Evolutionary conservation across 2,113 vertebrate genomes (phyloP).

Genomic region (Lota lota): DNA sequence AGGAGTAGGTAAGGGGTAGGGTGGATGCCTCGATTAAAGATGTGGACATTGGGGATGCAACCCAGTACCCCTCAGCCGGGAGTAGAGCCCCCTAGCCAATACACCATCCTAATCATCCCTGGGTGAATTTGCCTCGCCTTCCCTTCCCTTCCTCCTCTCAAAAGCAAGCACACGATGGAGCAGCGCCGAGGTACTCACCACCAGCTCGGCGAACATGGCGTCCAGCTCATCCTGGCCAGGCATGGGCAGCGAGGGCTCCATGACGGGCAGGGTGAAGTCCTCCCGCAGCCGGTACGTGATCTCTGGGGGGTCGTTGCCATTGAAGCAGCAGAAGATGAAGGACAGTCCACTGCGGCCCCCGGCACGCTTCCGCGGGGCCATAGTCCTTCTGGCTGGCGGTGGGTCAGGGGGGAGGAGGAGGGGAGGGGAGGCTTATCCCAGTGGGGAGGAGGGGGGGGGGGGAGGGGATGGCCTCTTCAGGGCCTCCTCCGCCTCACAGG

Average conservation of each 20-base stretch:
- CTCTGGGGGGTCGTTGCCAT: conserved; percentile 92
- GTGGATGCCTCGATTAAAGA: too few relatives aligned
- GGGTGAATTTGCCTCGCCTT: too few relatives aligned
- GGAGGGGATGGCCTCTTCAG: conserved; percentile 46
- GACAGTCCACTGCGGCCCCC: conserved; percentile 83
- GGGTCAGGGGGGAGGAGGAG: conserved; percentile 19
- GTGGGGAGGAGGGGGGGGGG: conserved; percentile 10
- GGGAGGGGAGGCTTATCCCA: conserved; percentile 48
- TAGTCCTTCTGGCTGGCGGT: conserved; percentile 55
- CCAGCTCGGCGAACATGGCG: conserved; percentile 91
- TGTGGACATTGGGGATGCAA: too few relatives aligned
- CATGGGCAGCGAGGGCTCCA: conserved; percentile 93
- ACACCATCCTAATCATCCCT: too few relatives aligned
- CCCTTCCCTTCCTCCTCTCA: too few relatives aligned
- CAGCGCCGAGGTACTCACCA: conserved; percentile 76
- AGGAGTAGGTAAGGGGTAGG: too few relatives aligned
- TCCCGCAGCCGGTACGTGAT: conserved; percentile 95
- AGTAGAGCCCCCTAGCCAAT: too few relatives aligned
- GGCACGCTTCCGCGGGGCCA: conserved; percentile 93
- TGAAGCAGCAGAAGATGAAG: conserved; percentile 97
- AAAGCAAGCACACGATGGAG: neutral
- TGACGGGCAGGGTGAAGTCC: conserved; percentile 92
- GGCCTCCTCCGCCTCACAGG: conserved; percentile 59
- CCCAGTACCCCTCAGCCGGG: too few relatives aligned
- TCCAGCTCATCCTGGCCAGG: conserved; percentile 91